phyloP scores from a whole-genome alignment of 2,797 vertebrate genomes.

The Sebastes vulpes region DNA sequence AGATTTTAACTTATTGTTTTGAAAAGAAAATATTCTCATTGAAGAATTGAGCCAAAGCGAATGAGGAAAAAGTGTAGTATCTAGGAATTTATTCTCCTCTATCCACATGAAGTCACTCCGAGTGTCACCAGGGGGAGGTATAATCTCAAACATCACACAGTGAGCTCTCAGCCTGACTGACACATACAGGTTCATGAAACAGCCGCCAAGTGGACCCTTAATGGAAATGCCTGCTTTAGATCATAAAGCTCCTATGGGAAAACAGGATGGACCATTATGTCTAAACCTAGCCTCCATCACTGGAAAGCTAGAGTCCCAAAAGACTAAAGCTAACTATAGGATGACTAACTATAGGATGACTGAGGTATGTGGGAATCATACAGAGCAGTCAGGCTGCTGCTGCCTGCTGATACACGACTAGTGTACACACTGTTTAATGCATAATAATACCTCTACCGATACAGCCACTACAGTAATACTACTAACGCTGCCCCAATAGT shows the following conservation, averaged over 20 bases:
- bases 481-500: background rate
- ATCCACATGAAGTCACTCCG: background rate
- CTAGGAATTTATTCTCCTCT: fast-evolving
- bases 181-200: slow-evolving; percentile 32
- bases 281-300: background rate
- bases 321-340: slow-evolving; percentile 42
- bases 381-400: background rate
- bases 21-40: too few species aligned
- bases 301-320: slow-evolving; percentile 21
- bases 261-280: slow-evolving; percentile 21
- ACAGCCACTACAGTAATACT: background rate
- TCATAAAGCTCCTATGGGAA: background rate
- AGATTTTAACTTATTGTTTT: too few species aligned
- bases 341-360: slow-evolving; percentile 40
- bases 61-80: too few species aligned
- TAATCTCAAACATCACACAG: slow-evolving; percentile 9
- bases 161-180: slow-evolving; percentile 30
- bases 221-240: background rate
- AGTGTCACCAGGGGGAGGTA: slow-evolving; percentile 59
- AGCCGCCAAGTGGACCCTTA: background rate
- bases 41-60: too few species aligned
- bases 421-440: background rate
- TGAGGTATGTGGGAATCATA: slow-evolving; percentile 6
- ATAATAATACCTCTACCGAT: background rate
- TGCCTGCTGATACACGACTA: background rate